A percentile compares a stretch with the other conserved stretches of the same genome.
Conservation (phyloP, 2,113 vertebrate species). For the Apeltes quadracus region DNA sequence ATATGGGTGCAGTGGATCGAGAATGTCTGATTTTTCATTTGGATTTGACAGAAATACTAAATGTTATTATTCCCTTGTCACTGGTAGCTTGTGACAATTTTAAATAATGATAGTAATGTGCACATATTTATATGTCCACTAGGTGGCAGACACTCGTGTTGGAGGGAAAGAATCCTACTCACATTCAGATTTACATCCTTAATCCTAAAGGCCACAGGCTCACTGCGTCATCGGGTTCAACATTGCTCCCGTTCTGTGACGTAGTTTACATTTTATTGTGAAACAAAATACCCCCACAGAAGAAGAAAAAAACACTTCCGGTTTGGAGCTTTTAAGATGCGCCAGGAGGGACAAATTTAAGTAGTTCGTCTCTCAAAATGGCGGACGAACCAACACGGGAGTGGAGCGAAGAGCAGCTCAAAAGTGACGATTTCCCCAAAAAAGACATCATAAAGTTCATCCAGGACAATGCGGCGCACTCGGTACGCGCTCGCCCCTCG, state of each 20-base stretch:
- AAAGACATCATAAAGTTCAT: conserved; percentile 94
- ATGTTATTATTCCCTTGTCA: neutral
- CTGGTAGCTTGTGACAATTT: too few species aligned
- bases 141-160: conserved; percentile 3
- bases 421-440: conserved; percentile 91
- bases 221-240: too few species aligned
- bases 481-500: conserved; percentile 77
- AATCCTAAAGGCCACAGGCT: neutral
- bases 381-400: conserved; percentile 81
- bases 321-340: neutral
- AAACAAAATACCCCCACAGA: neutral
- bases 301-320: neutral
- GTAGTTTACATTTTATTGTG: neutral
- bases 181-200: neutral
- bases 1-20: too few species aligned
- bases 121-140: neutral
- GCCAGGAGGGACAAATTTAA: conserved; percentile 62
- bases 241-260: too few species aligned
- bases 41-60: neutral
- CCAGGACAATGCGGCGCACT: conserved; percentile 90
- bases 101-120: neutral
- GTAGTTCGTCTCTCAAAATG: conserved; percentile 75
- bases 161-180: neutral
- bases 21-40: neutral
- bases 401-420: conserved; percentile 91